These are phyloP conservation scores for Rousettus madagascariensis DNA, from an alignment of 2,797 vertebrate genomes.

Conservation along the genomic window DNA sequence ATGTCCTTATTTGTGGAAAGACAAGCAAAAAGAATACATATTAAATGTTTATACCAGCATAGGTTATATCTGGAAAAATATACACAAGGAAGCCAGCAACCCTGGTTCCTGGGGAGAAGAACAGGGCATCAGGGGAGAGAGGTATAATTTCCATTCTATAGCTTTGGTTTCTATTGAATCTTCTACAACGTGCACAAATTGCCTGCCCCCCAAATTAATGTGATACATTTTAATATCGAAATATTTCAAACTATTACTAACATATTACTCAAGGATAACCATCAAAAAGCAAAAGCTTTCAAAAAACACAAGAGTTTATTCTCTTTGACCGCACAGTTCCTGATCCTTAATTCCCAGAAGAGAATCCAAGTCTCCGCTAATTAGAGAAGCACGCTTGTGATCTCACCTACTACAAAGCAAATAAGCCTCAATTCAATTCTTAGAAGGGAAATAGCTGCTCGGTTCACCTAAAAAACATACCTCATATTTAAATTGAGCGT, in stretches of 20 bases:
- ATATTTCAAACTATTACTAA: neutral
- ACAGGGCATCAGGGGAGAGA: neutral
- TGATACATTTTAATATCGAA: neutral
- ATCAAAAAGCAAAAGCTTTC: neutral
- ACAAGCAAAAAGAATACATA: slow-evolving; percentile 8
- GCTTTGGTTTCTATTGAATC: neutral
- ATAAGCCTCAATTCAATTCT: slow-evolving; percentile 28
- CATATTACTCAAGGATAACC: neutral
- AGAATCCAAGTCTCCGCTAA: slow-evolving; percentile 28
- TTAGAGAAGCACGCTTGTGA: neutral
- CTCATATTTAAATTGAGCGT: neutral
- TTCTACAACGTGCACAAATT: neutral
- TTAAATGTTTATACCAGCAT: neutral
- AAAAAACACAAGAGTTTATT: slow-evolving; percentile 10
- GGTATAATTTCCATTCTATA: neutral
- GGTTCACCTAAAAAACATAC: neutral
- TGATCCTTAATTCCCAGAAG: slow-evolving; percentile 36
- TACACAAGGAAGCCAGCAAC: neutral
- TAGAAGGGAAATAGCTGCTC: neutral
- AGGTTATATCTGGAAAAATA: neutral
- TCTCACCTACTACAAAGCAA: slow-evolving; percentile 69
- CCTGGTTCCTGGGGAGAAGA: neutral
- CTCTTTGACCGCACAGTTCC: neutral
- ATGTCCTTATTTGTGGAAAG: neutral
- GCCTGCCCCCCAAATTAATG: neutral